A percentile compares a stretch with the other conserved stretches of the same genome.
Conservation (phyloP, 64 coral and sea anemone species). For the Pachyseris speciosa region DNA sequence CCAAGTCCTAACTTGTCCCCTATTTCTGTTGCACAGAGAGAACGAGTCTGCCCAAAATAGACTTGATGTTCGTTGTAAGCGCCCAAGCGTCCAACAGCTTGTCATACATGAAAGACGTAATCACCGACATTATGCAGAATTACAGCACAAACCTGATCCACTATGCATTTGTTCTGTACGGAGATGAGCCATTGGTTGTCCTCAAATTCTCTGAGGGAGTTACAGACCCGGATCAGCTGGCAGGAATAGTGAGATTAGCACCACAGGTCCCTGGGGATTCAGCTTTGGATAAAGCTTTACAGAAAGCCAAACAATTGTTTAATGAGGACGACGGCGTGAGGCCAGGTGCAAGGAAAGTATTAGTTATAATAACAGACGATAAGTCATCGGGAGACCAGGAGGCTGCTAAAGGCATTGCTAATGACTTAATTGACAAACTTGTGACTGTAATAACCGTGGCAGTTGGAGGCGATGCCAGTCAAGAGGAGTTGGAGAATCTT, state of each 20-base stretch:
- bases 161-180: slow-evolving; percentile 74
- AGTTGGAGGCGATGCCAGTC: slow-evolving; percentile 56
- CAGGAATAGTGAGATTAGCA: slow-evolving; percentile 12
- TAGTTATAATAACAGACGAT: slow-evolving; percentile 58
- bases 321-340: slow-evolving; percentile 53
- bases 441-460: slow-evolving; percentile 79
- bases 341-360: slow-evolving; percentile 70
- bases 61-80: slow-evolving; percentile 81
- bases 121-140: slow-evolving; percentile 66
- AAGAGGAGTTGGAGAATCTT: slow-evolving; percentile 52
- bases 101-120: slow-evolving; percentile 78
- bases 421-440: slow-evolving; percentile 41
- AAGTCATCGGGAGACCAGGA: slow-evolving; percentile 51
- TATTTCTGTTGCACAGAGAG: slow-evolving; percentile 52
- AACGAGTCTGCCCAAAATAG: slow-evolving; percentile 53
- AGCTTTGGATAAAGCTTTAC: slow-evolving; percentile 65
- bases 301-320: slow-evolving; percentile 57
- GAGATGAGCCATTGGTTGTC: slow-evolving; percentile 51
- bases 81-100: slow-evolving; percentile 61
- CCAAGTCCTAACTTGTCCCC: background rate
- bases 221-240: slow-evolving; percentile 48
- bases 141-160: slow-evolving; percentile 80
- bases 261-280: slow-evolving; percentile 31
- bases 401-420: slow-evolving; percentile 32
- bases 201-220: slow-evolving; percentile 68